A percentile compares a stretch with the other conserved stretches of the same genome.
Evolutionary conservation across 2,797 vertebrate genomes (phyloP).

Genomic region (Coregonus suidteri): DNA sequence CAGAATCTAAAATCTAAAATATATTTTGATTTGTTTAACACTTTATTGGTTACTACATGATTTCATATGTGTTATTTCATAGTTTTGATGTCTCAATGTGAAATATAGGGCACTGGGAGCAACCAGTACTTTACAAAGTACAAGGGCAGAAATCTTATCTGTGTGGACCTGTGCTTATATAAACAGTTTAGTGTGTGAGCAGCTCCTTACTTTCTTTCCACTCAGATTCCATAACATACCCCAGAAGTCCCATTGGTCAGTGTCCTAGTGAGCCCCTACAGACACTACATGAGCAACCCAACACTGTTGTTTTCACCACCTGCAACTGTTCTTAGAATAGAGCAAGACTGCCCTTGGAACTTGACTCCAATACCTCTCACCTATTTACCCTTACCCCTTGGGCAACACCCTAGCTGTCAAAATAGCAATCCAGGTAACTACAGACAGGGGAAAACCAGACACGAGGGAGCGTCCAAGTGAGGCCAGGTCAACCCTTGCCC

Average conservation of each 20-base stretch:
- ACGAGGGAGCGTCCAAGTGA: constrained; percentile 4
- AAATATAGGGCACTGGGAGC: too few species aligned
- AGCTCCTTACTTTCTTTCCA: background rate
- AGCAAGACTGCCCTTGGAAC: background rate
- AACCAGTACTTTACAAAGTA: too few species aligned
- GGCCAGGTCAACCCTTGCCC: background rate
- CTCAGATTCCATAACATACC: background rate
- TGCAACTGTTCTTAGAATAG: background rate
- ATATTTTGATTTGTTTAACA: too few species aligned
- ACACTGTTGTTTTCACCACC: constrained; percentile 7
- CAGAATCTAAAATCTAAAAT: too few species aligned
- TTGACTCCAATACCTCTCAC: background rate
- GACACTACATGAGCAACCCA: background rate
- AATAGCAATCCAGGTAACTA: background rate
- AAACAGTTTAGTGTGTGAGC: background rate
- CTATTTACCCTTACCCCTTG: background rate
- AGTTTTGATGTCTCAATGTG: too few species aligned
- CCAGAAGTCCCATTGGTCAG: background rate
- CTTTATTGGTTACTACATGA: too few species aligned
- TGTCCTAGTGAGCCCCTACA: background rate
- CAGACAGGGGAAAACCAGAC: background rate
- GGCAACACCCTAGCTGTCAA: background rate
- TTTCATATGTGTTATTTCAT: too few species aligned
- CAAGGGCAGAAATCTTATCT: background rate
- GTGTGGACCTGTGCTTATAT: background rate